Percentiles rank a stretch among this genome's conserved stretches.
These are phyloP conservation scores for Anolis sagrei DNA, from an alignment of 2,113 vertebrate species.

Conservation along the genomic window DNA sequence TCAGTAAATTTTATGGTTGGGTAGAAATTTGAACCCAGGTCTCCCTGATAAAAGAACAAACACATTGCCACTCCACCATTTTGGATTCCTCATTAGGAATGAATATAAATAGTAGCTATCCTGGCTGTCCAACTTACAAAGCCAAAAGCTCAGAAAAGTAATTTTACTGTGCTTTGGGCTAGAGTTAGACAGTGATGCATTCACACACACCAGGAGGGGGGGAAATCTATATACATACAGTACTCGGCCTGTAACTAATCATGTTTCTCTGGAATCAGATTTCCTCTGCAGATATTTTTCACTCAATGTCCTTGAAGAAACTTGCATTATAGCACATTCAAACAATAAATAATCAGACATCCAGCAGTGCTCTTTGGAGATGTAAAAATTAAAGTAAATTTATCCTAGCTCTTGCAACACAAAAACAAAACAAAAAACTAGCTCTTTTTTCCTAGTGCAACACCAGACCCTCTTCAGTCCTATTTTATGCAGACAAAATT, in stretches of 20 bases:
- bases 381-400: not conserved
- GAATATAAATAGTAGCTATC: not conserved
- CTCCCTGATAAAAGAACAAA: not conserved
- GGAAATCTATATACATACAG: not conserved
- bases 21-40: not conserved
- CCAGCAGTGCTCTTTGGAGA: not conserved
- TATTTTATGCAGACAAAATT: not conserved
- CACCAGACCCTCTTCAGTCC: not conserved
- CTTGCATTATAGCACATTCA: not conserved
- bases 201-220: no score
- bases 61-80: not conserved
- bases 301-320: not conserved
- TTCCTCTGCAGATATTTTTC: not conserved
- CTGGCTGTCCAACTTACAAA: no score
- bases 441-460: not conserved
- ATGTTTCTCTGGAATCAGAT: not conserved
- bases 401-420: not conserved
- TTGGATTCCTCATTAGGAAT: not conserved
- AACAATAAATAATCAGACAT: not conserved
- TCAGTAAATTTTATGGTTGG: not conserved
- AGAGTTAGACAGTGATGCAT: not conserved
- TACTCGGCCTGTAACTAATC: not conserved
- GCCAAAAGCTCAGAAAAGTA: no score
- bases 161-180: not conserved
- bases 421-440: not conserved